Conservation (phyloP, 2,888 invertebrate species). For the Agonopterix heracliana region DNA sequence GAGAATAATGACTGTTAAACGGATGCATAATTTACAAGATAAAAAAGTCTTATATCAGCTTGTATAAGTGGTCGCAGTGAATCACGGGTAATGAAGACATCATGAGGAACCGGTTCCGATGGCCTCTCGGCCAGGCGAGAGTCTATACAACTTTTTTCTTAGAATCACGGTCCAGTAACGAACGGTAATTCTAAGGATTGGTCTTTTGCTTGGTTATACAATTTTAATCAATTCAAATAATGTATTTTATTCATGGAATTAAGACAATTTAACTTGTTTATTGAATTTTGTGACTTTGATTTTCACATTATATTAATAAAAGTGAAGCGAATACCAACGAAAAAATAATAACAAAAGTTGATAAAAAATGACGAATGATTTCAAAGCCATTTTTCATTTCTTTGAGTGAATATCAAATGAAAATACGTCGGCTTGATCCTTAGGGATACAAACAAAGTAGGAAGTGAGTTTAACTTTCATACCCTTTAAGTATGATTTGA, state of each 20-base stretch:
- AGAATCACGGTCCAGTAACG: constrained; percentile 18
- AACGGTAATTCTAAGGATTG: background rate
- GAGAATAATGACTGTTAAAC: constrained; percentile 6
- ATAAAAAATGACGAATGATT: constrained; percentile 18
- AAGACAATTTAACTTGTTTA: no score
- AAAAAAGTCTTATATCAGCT: constrained; percentile 28
- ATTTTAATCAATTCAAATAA: no score
- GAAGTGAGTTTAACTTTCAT: constrained; percentile 29
- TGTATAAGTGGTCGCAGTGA: constrained; percentile 43
- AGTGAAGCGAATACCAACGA: no score
- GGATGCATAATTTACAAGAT: constrained; percentile 18
- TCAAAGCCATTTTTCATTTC: constrained; percentile 38
- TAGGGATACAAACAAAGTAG: constrained; percentile 43
- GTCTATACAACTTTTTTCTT: constrained; percentile 28
- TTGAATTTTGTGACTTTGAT: no score
- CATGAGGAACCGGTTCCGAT: constrained; percentile 59
- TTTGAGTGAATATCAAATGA: constrained; percentile 23
- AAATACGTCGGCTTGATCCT: constrained; percentile 27
- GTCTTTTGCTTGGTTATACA: no score
- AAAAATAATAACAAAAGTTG: no score
- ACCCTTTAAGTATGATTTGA: constrained; percentile 45
- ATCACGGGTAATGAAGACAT: constrained; percentile 69
- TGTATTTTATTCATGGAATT: no score
- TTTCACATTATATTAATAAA: no score
- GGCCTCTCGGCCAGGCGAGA: constrained; percentile 17